phyloP scores from a whole-genome alignment of 1,140 invertebrate species.

The Pseudomyrmex pallidus region DNA sequence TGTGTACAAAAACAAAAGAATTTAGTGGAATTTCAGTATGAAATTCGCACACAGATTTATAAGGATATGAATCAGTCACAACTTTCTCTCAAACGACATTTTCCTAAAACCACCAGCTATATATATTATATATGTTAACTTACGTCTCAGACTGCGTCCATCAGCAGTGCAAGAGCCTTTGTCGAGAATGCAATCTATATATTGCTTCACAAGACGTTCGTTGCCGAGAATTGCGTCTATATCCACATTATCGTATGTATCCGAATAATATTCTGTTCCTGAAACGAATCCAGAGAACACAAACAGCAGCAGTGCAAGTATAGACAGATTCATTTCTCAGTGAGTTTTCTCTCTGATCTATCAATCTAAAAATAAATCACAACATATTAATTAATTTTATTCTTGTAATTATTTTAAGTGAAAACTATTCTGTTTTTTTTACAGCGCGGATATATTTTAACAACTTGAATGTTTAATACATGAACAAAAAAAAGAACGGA shows the following conservation, averaged over 20 bases:
- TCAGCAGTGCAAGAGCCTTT: slow-evolving; percentile 79
- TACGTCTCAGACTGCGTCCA: slow-evolving; percentile 79
- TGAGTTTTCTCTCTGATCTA: not conserved
- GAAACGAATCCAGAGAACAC: slow-evolving; percentile 13
- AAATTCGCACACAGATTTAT: too few species aligned
- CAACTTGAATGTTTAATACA: too few species aligned
- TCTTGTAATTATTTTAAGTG: not conserved
- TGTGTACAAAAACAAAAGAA: slow-evolving; percentile 67
- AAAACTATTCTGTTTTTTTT: not conserved
- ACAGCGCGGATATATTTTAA: not conserved
- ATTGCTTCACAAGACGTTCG: slow-evolving; percentile 48
- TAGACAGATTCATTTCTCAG: not conserved
- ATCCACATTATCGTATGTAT: slow-evolving; percentile 39
- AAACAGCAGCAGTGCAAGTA: not conserved
- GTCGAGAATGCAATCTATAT: slow-evolving; percentile 79
- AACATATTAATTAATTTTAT: not conserved
- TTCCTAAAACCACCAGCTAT: not conserved
- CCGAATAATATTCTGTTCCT: slow-evolving; percentile 37
- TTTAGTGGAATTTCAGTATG: slow-evolving; percentile 8
- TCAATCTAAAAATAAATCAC: not conserved
- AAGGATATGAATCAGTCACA: not conserved
- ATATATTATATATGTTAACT: slow-evolving; percentile 53
- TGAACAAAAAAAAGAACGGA: too few species aligned
- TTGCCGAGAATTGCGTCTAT: slow-evolving; percentile 42
- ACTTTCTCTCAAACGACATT: not conserved